These are phyloP conservation scores for Drosophila triauraria DNA, from an alignment of 1,140 invertebrate genomes.

Conservation along the genomic window DNA sequence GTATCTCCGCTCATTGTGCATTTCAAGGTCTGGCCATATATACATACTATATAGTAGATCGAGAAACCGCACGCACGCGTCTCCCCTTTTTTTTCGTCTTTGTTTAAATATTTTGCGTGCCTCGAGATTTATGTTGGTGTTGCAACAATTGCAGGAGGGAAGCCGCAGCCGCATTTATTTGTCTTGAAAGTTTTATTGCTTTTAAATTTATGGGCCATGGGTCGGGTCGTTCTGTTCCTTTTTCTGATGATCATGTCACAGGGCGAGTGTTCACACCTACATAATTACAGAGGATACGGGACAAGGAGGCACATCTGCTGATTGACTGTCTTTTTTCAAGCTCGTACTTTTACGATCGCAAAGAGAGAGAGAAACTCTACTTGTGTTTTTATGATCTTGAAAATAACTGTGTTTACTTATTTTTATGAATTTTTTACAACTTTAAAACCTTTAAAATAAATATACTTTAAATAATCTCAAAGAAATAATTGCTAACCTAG, in stretches of 20 bases:
- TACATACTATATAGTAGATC: slow-evolving; percentile 11
- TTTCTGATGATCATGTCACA: slow-evolving; percentile 40
- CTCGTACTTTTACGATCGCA: background rate
- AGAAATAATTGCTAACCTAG: background rate
- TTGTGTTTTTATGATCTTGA: background rate
- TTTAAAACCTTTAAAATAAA: too few species aligned
- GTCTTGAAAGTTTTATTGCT: slow-evolving; percentile 84
- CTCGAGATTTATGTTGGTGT: slow-evolving; percentile 70
- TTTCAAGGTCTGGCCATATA: slow-evolving; percentile 67
- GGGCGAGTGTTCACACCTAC: slow-evolving; percentile 70
- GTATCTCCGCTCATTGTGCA: slow-evolving; percentile 22
- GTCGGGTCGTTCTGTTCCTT: slow-evolving; percentile 10
- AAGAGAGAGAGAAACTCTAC: background rate
- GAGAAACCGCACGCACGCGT: slow-evolving; percentile 68
- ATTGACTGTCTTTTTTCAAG: slow-evolving; percentile 40
- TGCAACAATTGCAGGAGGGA: slow-evolving; percentile 45
- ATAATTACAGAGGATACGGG: slow-evolving; percentile 46
- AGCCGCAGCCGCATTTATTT: slow-evolving; percentile 80
- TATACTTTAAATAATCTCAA: background rate
- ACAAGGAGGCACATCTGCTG: slow-evolving; percentile 43
- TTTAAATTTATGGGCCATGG: slow-evolving; percentile 73
- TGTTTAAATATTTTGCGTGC: slow-evolving; percentile 80
- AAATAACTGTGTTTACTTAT: slow-evolving; percentile 1
- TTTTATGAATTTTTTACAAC: background rate
- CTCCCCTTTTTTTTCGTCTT: slow-evolving; percentile 38